These are phyloP conservation scores for Montipora efflorescens DNA, from an alignment of 64 coral and sea anemone species.

Conservation along the genomic window DNA sequence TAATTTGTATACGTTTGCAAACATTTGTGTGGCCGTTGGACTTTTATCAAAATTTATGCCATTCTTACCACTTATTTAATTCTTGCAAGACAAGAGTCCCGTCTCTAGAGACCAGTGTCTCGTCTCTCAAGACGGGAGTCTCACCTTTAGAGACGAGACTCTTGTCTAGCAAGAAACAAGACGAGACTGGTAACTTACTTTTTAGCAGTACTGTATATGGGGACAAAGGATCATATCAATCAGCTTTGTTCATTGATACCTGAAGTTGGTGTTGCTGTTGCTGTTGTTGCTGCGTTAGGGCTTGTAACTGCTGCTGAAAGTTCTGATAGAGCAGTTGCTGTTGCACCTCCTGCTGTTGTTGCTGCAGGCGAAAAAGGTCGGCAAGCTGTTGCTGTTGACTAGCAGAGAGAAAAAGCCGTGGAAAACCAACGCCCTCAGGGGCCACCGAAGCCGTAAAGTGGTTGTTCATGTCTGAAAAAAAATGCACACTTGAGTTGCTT, in stretches of 20 bases:
- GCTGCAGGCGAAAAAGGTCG: conserved; percentile 40
- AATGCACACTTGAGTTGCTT: not conserved
- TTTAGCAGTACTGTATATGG: too few species aligned
- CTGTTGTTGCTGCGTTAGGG: conserved; percentile 48
- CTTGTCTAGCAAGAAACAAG: too few species aligned
- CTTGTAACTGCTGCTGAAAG: conserved; percentile 58
- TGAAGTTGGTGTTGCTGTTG: conserved; percentile 61
- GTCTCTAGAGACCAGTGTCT: too few species aligned
- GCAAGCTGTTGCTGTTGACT: conserved; percentile 66
- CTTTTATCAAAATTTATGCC: too few species aligned
- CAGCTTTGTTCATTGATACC: not conserved
- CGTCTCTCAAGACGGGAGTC: too few species aligned
- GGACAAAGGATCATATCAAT: not conserved
- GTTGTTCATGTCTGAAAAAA: conserved; percentile 44
- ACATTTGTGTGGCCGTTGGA: too few species aligned
- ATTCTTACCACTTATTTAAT: too few species aligned
- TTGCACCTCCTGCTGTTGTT: conserved; percentile 66
- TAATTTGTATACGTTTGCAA: too few species aligned
- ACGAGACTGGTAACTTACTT: too few species aligned
- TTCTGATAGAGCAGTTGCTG: conserved; percentile 61
- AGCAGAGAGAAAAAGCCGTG: conserved; percentile 45
- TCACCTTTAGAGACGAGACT: too few species aligned
- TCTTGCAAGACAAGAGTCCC: too few species aligned
- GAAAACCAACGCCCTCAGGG: conserved; percentile 46
- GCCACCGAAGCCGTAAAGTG: conserved; percentile 29